Percentiles rank a stretch among this genome's conserved stretches.
These are phyloP conservation scores for Meloidogyne hapla DNA, from an alignment of 1,140 invertebrate species.

Conservation along the genomic window DNA sequence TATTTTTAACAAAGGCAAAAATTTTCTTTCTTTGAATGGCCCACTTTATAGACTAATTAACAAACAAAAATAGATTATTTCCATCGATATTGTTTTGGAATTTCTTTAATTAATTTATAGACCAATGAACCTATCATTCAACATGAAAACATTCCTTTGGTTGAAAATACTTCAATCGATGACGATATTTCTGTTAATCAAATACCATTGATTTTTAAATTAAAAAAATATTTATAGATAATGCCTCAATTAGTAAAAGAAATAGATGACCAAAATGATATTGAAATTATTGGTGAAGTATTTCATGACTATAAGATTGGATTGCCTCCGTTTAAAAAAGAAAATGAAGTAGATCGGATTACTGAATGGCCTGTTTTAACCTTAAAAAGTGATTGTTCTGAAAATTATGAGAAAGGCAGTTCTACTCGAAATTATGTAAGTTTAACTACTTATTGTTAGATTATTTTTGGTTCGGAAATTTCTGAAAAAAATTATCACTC, in stretches of 20 bases:
- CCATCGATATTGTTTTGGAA: too few relatives aligned
- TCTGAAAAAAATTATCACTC: too few relatives aligned
- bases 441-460: not conserved
- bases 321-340: not conserved
- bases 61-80: too few relatives aligned
- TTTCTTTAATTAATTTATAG: not conserved
- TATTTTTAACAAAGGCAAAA: too few relatives aligned
- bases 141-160: not conserved
- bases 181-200: not conserved
- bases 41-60: too few relatives aligned
- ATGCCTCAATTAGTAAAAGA: too few relatives aligned
- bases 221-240: not conserved
- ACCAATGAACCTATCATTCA: not conserved
- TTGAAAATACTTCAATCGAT: not conserved
- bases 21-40: too few relatives aligned
- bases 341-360: not conserved
- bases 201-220: not conserved
- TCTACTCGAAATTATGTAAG: not conserved
- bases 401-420: not conserved
- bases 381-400: not conserved
- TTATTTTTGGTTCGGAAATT: too few relatives aligned
- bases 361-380: not conserved
- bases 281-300: not conserved
- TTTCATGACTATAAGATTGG: not conserved
- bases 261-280: too few relatives aligned